Percentiles rank a stretch among this genome's conserved stretches.
Evolutionary conservation across 1,140 invertebrate genomes (phyloP).

Genomic region (Dysdera silvatica): DNA sequence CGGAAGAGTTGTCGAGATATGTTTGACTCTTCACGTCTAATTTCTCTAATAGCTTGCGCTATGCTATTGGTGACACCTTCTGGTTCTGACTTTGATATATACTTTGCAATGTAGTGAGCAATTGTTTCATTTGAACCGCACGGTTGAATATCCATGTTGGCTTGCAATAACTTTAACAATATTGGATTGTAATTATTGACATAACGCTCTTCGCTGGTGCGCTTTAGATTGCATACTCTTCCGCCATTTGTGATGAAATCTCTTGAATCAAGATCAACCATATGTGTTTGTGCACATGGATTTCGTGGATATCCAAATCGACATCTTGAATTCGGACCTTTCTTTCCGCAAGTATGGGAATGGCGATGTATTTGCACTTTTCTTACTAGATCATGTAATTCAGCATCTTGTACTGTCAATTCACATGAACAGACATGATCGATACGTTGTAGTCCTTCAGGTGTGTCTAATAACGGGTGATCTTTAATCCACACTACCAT

Average conservation of each 20-base stretch:
- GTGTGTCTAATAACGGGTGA: slow-evolving; percentile 38
- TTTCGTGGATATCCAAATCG: slow-evolving; percentile 19
- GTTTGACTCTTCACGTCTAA: slow-evolving; percentile 32
- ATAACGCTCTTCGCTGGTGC: slow-evolving; percentile 27
- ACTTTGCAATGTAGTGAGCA: slow-evolving; percentile 44
- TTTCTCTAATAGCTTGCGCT: slow-evolving; percentile 35
- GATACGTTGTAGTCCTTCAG: slow-evolving; percentile 32
- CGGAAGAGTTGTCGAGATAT: slow-evolving; percentile 38
- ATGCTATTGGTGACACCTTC: slow-evolving; percentile 31
- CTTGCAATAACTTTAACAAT: slow-evolving; percentile 37
- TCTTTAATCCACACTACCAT: slow-evolving; percentile 43
- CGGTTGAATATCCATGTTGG: slow-evolving; percentile 42
- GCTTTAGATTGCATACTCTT: slow-evolving; percentile 24
- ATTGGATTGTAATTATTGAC: slow-evolving; percentile 39
- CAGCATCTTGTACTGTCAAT: slow-evolving; percentile 9
- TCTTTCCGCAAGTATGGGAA: slow-evolving; percentile 11
- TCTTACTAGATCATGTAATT: slow-evolving; percentile 13
- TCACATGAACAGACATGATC: slow-evolving; percentile 10
- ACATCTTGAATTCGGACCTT: slow-evolving; percentile 8
- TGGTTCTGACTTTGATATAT: slow-evolving; percentile 42
- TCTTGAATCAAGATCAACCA: not conserved
- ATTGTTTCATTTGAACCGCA: slow-evolving; percentile 36
- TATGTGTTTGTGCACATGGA: slow-evolving; percentile 11
- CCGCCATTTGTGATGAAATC: slow-evolving; percentile 21
- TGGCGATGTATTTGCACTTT: slow-evolving; percentile 16